Evolutionary conservation across 2,888 invertebrate species (phyloP), one percentile per base, ranked within the genome.

Genomic region (Eupelmus urozonus): DNA sequence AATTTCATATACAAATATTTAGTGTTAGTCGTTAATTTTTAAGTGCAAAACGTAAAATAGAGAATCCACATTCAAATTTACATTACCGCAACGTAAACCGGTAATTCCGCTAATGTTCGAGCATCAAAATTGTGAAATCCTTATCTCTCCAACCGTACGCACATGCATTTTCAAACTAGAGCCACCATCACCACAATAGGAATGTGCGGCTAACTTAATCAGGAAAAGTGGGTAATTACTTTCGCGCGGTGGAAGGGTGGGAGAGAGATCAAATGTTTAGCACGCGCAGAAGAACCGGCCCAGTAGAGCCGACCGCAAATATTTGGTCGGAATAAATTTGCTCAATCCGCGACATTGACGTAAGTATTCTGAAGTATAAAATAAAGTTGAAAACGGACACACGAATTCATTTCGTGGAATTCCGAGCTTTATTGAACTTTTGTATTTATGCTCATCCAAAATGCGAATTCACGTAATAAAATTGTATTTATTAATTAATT

Each of bases 281-380:
- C 18, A 45, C 34, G 49, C 9, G 34, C 34, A 42, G n/a, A 9
- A 57, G 25, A 16, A 3, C 25, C 23, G 53, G 63, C 72, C 9
- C 34, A 42, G n/a, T 16, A 57, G 25, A 16, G 16, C 25, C 23
- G 53, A 72, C 72, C 72, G 63, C 72, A 72, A 72, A 62, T 40
- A 72, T 72, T 62, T 62, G 62, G 72, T 72, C 18, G 42, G 57
- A 63, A 72, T 62, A 62, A 63, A 72, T 72, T 62, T 53, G 18
- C 57, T 25, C 42, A 16, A 25, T 5, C 9, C 23, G 4, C 13
- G 59, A 65, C 70, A 23, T 49, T 71, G 23, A 49, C 34, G 18
- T 45, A 45, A 42, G 55, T n/a, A 34, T 67, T 65, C 18, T 16
- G 25, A 69, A 45, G 25, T 57, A 27, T 11, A 67, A 42, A 55